These are phyloP conservation scores for Passer domesticus DNA, from an alignment of 2,113 vertebrate species.

Conservation along the genomic window DNA sequence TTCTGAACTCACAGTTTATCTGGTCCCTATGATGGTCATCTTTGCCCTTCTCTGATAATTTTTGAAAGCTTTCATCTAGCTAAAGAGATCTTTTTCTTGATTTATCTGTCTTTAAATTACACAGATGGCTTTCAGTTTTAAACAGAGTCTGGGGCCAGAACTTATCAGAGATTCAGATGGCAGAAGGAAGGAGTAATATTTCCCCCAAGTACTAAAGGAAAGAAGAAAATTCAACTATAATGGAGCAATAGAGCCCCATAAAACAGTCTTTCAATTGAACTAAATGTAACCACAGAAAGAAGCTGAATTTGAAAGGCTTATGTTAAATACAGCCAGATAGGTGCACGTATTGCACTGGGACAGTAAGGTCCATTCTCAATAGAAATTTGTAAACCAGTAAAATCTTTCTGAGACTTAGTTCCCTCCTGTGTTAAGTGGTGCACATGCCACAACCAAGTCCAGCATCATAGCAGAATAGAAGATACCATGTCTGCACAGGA, in stretches of 20 bases:
- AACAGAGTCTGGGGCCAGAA: neutral
- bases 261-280: neutral
- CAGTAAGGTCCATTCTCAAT: neutral
- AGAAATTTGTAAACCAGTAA: neutral
- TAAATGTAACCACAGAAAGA: neutral
- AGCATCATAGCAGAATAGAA: neutral
- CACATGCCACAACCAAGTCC: neutral
- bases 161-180: neutral
- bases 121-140: neutral
- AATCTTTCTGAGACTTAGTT: neutral
- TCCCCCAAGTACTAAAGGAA: neutral
- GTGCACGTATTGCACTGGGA: neutral
- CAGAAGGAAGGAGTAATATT: neutral
- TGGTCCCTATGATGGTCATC: neutral
- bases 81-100: neutral
- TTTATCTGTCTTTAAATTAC: neutral
- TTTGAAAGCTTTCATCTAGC: neutral
- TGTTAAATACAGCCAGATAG: neutral
- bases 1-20: neutral
- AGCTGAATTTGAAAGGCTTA: neutral
- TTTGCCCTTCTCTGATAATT: neutral
- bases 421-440: neutral
- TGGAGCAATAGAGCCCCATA: neutral
- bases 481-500: neutral
- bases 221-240: neutral